A percentile compares a stretch with the other conserved stretches of the same genome.
phyloP scores from a whole-genome alignment of 2,113 vertebrate species.

The Lonchura striata region DNA sequence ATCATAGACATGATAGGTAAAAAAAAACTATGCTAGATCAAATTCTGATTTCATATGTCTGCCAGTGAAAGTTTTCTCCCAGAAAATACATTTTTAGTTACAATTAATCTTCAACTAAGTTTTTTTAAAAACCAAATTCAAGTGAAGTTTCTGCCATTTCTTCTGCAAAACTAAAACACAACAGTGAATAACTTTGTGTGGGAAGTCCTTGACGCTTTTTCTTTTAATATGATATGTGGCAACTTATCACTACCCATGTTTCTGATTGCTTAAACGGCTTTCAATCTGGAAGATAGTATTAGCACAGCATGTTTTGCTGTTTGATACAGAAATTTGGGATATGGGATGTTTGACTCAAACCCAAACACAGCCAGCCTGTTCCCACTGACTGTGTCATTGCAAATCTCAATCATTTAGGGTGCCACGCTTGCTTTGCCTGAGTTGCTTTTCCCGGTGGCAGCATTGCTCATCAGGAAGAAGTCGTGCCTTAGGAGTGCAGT shows the following conservation, averaged over 20 bases:
- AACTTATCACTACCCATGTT: neutral
- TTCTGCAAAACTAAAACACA: neutral
- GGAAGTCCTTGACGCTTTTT: neutral
- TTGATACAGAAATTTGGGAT: neutral
- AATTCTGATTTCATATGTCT: neutral
- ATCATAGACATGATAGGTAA: neutral
- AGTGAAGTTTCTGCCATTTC: neutral
- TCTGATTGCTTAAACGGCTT: neutral
- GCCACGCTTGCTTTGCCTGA: neutral
- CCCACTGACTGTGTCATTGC: neutral
- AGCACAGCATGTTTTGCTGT: neutral
- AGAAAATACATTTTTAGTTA: neutral
- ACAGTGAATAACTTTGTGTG: neutral
- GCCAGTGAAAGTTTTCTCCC: neutral
- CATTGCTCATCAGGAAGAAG: fast-evolving
- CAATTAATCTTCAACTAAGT: neutral
- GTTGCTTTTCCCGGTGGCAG: neutral
- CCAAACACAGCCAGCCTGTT: neutral
- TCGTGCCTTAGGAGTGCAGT: fast-evolving
- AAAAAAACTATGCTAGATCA: neutral
- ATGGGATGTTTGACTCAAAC: neutral
- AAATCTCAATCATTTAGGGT: fast-evolving
- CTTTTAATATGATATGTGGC: neutral
- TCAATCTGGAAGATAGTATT: neutral
- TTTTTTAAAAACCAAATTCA: neutral